Conservation (phyloP, 1,140 invertebrate species). For the Bicyclus anynana region DNA sequence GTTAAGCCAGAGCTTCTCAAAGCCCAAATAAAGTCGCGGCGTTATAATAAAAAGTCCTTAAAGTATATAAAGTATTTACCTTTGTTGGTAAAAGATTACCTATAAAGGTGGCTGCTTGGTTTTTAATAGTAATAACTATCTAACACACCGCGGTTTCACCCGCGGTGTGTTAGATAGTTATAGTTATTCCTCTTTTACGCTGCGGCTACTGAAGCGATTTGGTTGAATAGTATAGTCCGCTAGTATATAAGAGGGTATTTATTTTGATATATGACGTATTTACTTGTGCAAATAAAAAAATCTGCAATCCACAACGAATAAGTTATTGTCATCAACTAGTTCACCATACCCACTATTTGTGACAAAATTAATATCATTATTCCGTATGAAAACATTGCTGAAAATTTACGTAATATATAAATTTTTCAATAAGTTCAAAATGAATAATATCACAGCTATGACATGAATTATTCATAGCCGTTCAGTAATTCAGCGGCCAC, state of each 20-base stretch:
- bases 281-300: no score
- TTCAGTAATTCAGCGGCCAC: not conserved
- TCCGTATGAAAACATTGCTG: not conserved
- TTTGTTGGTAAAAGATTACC: conserved; percentile 4
- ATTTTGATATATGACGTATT: no score
- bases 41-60: conserved; percentile 6
- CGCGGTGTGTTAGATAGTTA: no score
- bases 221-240: no score
- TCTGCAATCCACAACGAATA: no score
- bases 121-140: no score
- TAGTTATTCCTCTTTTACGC: no score
- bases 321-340: no score
- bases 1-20: conserved; percentile 25
- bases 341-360: no score
- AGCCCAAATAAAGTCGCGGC: conserved; percentile 10
- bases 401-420: not conserved
- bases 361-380: not conserved
- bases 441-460: not conserved
- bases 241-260: no score
- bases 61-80: conserved; percentile 7
- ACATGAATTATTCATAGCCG: not conserved
- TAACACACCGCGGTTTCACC: no score
- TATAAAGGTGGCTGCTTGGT: not conserved
- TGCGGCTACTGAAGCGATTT: no score
- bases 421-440: not conserved